These are phyloP conservation scores for Drosophila eohydei DNA, from an alignment of 2,888 invertebrate genomes.

Conservation along the genomic window DNA sequence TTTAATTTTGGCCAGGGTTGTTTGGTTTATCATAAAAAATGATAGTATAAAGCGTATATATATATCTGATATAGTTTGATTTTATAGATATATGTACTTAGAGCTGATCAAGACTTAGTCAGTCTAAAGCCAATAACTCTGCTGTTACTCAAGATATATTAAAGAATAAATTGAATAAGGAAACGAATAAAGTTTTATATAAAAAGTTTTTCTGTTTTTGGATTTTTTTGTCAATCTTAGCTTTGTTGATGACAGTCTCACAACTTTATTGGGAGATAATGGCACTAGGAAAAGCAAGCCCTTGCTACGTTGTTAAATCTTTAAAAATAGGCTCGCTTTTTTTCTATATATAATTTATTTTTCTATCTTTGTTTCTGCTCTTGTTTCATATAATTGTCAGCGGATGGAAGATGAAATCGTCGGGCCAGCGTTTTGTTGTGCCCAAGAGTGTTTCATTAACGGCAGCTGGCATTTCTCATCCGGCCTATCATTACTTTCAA, in stretches of 20 bases:
- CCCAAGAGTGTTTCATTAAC: conserved; percentile 56
- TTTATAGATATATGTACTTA: no score
- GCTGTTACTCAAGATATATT: no score
- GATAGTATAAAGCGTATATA: neutral
- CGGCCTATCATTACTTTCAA: conserved; percentile 71
- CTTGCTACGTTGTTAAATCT: neutral
- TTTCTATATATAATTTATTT: neutral
- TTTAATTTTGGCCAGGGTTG: conserved; percentile 30
- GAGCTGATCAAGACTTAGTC: no score
- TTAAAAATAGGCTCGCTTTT: neutral
- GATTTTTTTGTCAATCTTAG: neutral
- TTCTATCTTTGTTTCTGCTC: neutral
- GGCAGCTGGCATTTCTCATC: conserved; percentile 75
- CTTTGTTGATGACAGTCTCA: neutral
- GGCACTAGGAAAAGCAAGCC: no score
- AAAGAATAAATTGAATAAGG: no score
- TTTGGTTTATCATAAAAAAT: neutral
- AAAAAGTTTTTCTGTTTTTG: neutral
- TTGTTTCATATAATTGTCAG: conserved; percentile 51
- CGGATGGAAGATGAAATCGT: conserved; percentile 40
- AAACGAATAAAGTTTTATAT: neutral
- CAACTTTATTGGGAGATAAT: neutral
- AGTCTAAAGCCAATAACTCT: no score
- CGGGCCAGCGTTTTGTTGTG: conserved; percentile 26
- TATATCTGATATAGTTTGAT: neutral